Percentiles rank a stretch among this genome's conserved stretches.
Conservation (phyloP, 2,113 vertebrate genomes). For the Hippocampus zosterae region DNA sequence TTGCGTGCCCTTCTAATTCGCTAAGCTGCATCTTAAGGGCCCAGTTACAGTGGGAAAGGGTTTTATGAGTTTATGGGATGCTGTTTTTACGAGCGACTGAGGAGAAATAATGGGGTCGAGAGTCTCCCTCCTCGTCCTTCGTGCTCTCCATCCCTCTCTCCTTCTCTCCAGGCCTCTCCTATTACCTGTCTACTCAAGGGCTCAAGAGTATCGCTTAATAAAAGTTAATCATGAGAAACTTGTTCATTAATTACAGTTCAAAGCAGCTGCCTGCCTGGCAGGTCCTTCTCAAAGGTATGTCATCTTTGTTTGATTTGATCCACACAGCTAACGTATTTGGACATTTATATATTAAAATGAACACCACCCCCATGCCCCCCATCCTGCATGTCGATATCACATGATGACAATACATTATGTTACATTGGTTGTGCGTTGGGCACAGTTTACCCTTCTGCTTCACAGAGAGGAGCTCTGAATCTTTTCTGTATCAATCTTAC, state of each 20-base stretch:
- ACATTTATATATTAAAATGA: not conserved
- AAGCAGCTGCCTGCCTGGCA: constrained; percentile 45
- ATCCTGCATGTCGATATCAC: not conserved
- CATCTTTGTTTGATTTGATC: constrained; percentile 8
- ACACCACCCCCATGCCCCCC: no score
- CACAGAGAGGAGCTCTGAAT: not conserved
- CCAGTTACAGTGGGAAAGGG: constrained; percentile 54
- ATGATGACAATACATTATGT: not conserved
- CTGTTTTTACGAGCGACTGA: constrained; percentile 66
- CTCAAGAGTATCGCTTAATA: constrained; percentile 75
- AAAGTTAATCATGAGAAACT: constrained; percentile 79
- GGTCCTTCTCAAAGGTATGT: constrained; percentile 30
- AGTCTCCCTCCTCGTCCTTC: constrained; percentile 63
- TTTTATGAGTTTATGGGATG: constrained; percentile 68
- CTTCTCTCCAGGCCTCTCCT: constrained; percentile 57
- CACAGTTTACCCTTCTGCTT: not conserved
- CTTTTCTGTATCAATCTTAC: not conserved
- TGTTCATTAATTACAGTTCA: constrained; percentile 77
- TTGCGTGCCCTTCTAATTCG: constrained; percentile 49
- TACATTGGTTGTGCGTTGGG: no score
- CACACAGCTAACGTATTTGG: not conserved
- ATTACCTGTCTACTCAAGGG: constrained; percentile 70
- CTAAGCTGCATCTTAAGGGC: constrained; percentile 52
- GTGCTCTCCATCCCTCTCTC: constrained; percentile 44
- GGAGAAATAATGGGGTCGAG: constrained; percentile 69